These are phyloP conservation scores for Drosophila subsilvestris DNA, from an alignment of 2,888 invertebrate genomes.

Conservation along the genomic window DNA sequence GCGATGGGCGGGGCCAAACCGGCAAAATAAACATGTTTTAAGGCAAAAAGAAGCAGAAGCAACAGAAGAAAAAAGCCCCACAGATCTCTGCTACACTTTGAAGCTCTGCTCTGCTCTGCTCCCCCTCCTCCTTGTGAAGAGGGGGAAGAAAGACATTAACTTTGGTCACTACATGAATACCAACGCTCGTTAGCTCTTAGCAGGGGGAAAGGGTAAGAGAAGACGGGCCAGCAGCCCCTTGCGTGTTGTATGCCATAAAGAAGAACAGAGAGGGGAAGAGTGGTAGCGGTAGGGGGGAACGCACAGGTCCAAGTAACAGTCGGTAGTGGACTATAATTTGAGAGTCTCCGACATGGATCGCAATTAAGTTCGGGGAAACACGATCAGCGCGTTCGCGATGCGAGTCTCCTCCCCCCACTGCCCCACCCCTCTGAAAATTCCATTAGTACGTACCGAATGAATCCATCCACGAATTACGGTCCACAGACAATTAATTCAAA, in stretches of 20 bases:
- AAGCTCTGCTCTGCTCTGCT: conserved; percentile 8
- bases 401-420: conserved; percentile 51
- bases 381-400: conserved; percentile 61
- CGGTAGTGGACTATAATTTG: conserved; percentile 43
- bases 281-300: conserved; percentile 2
- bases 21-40: conserved; percentile 67
- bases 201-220: background rate
- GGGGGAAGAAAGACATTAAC: conserved; percentile 60
- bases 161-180: conserved; percentile 58
- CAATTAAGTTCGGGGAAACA: conserved; percentile 52
- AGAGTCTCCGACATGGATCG: conserved; percentile 54
- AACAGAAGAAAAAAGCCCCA: conserved; percentile 6
- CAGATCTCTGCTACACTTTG: conserved; percentile 55
- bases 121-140: background rate
- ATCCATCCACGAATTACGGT: conserved; percentile 14
- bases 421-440: background rate
- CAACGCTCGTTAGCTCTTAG: conserved; percentile 62
- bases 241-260: conserved; percentile 64
- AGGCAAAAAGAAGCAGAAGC: conserved; percentile 20
- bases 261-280: conserved; percentile 24
- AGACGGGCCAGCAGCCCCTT: conserved; percentile 35
- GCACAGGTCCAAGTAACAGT: conserved; percentile 15
- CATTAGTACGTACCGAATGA: conserved; percentile 13
- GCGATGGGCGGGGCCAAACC: conserved; percentile 22
- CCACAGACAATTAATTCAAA: conserved; percentile 25